These are phyloP conservation scores for Scatophagus argus DNA, from an alignment of 2,113 vertebrate genomes.

Conservation along the genomic window DNA sequence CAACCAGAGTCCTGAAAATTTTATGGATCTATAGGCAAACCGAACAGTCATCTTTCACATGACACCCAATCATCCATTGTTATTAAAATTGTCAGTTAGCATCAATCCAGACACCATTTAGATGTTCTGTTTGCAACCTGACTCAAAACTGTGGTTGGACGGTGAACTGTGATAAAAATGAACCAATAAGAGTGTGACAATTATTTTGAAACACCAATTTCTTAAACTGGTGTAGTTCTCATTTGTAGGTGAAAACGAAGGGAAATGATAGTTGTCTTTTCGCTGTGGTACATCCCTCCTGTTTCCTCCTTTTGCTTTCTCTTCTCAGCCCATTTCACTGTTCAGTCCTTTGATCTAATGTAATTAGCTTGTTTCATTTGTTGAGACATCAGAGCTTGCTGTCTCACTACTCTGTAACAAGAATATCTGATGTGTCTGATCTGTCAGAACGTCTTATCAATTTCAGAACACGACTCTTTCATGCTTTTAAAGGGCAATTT, in stretches of 20 bases:
- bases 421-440: slow-evolving; percentile 29
- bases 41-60: too few species aligned
- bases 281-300: background rate
- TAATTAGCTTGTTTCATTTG: slow-evolving; percentile 56
- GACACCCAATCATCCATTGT: too few species aligned
- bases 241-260: slow-evolving; percentile 44
- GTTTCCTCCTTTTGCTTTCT: slow-evolving; percentile 43
- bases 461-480: slow-evolving; percentile 18
- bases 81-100: too few species aligned
- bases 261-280: background rate
- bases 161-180: background rate
- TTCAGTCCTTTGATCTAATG: slow-evolving; percentile 19
- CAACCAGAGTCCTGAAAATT: too few species aligned
- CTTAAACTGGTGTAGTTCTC: slow-evolving; percentile 73
- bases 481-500: slow-evolving; percentile 35
- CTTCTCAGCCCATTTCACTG: slow-evolving; percentile 27
- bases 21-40: too few species aligned
- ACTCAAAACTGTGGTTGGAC: background rate
- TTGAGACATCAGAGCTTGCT: slow-evolving; percentile 12
- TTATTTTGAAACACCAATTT: slow-evolving; percentile 27
- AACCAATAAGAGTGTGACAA: background rate
- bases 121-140: background rate
- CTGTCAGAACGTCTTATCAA: slow-evolving; percentile 32
- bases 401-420: slow-evolving; percentile 22
- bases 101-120: too few species aligned